Percentiles rank a stretch among this genome's conserved stretches.
phyloP scores from a whole-genome alignment of 2,113 vertebrate genomes.

The Prietella phreatophila region DNA sequence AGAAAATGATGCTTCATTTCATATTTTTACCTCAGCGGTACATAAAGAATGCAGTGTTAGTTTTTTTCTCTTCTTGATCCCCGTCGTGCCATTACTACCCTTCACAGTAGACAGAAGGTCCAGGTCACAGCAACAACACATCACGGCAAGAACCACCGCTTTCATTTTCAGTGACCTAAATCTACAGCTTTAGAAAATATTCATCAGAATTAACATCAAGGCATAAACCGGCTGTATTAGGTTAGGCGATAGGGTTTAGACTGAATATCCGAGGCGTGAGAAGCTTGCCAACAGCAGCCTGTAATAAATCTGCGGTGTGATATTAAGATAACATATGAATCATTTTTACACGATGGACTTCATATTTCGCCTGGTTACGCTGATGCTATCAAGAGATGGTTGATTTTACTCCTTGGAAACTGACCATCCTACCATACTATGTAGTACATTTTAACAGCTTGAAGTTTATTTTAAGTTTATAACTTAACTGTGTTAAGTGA shows the following conservation, averaged over 20 bases:
- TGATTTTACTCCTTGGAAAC: conserved; percentile 3
- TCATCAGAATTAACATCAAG: conserved; percentile 35
- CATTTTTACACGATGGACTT: not conserved
- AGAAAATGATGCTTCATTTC: not conserved
- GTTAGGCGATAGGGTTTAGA: conserved; percentile 6
- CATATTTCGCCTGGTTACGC: not conserved
- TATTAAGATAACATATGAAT: conserved; percentile 1
- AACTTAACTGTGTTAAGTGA: not conserved
- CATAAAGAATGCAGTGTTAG: conserved; percentile 27
- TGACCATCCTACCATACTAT: conserved; percentile 5
- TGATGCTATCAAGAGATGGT: conserved; percentile 5
- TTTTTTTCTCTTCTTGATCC: not conserved
- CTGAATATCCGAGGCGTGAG: not conserved
- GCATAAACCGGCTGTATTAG: conserved; percentile 22
- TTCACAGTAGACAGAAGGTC: not conserved
- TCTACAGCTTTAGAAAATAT: not conserved
- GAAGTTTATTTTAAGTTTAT: conserved; percentile 9
- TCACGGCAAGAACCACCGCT: not conserved
- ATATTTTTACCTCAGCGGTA: conserved; percentile 12
- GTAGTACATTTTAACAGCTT: conserved; percentile 27
- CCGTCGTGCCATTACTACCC: not conserved
- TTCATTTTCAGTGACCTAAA: conserved; percentile 27
- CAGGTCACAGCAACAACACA: not conserved
- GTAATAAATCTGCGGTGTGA: conserved; percentile 11
- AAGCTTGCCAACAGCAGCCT: conserved; percentile 5